Percentiles rank a stretch among this genome's conserved stretches.
These are phyloP conservation scores for Percopsis transmontana DNA, from an alignment of 2,113 vertebrate genomes.

Conservation along the genomic window DNA sequence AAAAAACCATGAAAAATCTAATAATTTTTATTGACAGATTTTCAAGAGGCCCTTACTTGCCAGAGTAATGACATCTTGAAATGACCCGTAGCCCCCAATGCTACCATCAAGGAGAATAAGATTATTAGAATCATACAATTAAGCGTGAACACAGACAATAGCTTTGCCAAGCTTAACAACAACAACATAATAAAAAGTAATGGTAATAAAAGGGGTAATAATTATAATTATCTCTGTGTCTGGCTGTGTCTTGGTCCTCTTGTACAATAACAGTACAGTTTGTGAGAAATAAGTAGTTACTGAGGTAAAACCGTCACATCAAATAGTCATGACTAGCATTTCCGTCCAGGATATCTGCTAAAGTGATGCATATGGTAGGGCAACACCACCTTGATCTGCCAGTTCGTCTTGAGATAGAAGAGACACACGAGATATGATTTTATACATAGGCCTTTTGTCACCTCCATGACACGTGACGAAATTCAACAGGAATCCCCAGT, in stretches of 20 bases:
- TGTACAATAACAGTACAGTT: too few relatives aligned
- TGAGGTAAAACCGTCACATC: too few relatives aligned
- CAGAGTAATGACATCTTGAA: conserved; percentile 78
- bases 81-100: conserved; percentile 79
- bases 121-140: neutral
- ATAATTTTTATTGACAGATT: neutral
- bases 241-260: too few relatives aligned
- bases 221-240: too few relatives aligned
- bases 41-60: conserved; percentile 73
- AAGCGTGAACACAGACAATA: neutral
- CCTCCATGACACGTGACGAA: conserved; percentile 81
- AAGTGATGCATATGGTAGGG: neutral
- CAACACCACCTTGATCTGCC: too few relatives aligned
- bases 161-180: neutral
- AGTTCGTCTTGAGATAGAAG: too few relatives aligned
- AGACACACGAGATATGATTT: too few relatives aligned
- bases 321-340: too few relatives aligned
- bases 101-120: conserved; percentile 46
- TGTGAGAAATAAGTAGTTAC: neutral
- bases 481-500: conserved; percentile 78
- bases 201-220: too few relatives aligned
- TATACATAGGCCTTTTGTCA: conserved; percentile 28
- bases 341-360: neutral
- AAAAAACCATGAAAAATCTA: neutral
- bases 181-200: too few relatives aligned